Conservation (phyloP, 2,797 vertebrate genomes). For the Takifugu rubripes region DNA sequence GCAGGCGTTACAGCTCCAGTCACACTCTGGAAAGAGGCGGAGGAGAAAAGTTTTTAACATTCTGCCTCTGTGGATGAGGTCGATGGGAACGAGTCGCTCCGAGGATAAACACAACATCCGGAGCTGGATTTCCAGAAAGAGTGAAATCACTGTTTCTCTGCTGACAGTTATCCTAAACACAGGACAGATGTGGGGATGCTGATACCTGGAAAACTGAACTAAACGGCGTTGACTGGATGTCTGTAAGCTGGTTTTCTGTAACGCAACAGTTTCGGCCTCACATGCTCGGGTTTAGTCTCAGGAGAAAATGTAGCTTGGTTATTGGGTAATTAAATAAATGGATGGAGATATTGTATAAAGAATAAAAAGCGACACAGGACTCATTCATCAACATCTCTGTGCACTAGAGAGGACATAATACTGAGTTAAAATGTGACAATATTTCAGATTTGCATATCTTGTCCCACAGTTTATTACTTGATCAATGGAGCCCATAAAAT, state of each 20-base stretch:
- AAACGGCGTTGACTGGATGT: slow-evolving; percentile 16
- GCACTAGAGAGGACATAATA: slow-evolving; percentile 16
- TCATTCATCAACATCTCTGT: slow-evolving; percentile 28
- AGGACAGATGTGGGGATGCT: not conserved
- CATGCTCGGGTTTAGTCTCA: not conserved
- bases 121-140: slow-evolving; percentile 5
- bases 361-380: slow-evolving; percentile 11
- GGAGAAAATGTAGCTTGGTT: slow-evolving; percentile 1
- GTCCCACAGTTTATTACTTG: slow-evolving; percentile 38
- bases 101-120: slow-evolving; percentile 23
- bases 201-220: slow-evolving; percentile 10
- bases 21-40: slow-evolving; percentile 80
- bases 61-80: slow-evolving; percentile 33
- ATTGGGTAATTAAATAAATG: slow-evolving; percentile 14
- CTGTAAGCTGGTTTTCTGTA: not conserved
- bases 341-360: slow-evolving; percentile 6
- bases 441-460: slow-evolving; percentile 42
- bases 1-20: slow-evolving; percentile 93
- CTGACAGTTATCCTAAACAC: slow-evolving; percentile 12
- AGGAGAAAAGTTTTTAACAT: not conserved
- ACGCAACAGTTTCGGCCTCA: not conserved
- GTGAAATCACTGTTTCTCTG: slow-evolving; percentile 12
- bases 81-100: slow-evolving; percentile 13
- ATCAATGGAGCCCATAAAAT: slow-evolving; percentile 42
- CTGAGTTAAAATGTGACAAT: slow-evolving; percentile 16